Conservation (phyloP, 2,888 invertebrate genomes). For the Eristalis arbustorum region DNA sequence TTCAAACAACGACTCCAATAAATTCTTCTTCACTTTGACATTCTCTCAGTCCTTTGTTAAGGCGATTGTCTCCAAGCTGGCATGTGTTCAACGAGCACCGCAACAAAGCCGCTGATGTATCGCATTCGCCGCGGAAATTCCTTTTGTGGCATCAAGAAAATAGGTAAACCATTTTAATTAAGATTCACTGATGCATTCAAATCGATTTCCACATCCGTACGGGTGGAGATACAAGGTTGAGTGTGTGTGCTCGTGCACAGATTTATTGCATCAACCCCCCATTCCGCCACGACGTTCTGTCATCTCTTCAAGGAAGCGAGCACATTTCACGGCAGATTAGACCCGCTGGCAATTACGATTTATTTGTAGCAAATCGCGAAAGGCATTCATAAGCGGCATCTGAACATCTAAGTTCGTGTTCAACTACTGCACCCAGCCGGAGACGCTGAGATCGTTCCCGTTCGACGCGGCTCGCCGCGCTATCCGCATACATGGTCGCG, state of each 20-base stretch:
- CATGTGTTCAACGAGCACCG: not conserved
- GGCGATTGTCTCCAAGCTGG: not conserved
- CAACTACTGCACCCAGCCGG: conserved; percentile 44
- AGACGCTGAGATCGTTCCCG: conserved; percentile 14
- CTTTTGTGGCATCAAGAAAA: not conserved
- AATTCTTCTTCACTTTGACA: not conserved
- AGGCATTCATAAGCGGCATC: conserved; percentile 48
- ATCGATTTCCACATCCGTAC: conserved; percentile 41
- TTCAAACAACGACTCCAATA: no score
- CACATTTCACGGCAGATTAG: conserved; percentile 62
- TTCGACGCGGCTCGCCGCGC: not conserved
- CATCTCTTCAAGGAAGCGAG: conserved; percentile 58
- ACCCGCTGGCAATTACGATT: conserved; percentile 51
- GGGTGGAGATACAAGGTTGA: not conserved
- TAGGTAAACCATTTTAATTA: conserved; percentile 10
- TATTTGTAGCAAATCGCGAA: conserved; percentile 52
- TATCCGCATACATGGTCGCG: not conserved
- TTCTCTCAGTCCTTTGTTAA: not conserved
- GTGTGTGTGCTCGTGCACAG: not conserved
- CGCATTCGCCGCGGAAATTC: not conserved
- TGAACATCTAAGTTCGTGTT: conserved; percentile 62
- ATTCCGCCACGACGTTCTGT: conserved; percentile 1
- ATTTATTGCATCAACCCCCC: not conserved
- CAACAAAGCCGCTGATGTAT: not conserved
- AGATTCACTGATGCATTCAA: conserved; percentile 47